These are phyloP conservation scores for Colostygia pectinataria DNA, from an alignment of 2,888 invertebrate species.

Conservation along the genomic window DNA sequence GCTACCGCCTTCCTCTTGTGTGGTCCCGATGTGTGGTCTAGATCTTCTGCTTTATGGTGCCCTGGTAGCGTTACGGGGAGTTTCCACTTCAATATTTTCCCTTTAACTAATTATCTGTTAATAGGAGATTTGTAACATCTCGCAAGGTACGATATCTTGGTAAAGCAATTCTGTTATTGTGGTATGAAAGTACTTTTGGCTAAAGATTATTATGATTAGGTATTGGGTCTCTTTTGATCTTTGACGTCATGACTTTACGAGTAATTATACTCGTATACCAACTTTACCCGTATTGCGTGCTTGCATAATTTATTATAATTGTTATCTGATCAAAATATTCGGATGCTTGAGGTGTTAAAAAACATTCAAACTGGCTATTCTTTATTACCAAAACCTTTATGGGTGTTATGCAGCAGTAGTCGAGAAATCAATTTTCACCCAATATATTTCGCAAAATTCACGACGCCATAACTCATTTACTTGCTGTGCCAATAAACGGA, in stretches of 20 bases:
- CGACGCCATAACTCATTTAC: constrained; percentile 59
- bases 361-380: neutral
- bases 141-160: neutral
- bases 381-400: neutral
- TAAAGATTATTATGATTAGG: no score
- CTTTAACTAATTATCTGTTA: neutral
- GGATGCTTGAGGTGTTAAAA: neutral
- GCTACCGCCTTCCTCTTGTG: constrained; percentile 64
- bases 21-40: constrained; percentile 55
- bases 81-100: no score
- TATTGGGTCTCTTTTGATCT: no score
- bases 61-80: constrained; percentile 20
- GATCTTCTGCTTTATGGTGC: constrained; percentile 20
- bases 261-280: no score
- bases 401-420: constrained; percentile 24
- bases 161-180: no score
- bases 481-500: constrained; percentile 69
- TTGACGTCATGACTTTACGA: no score
- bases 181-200: no score
- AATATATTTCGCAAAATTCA: constrained; percentile 59
- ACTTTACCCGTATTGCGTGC: no score
- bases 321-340: no score
- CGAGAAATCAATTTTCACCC: constrained; percentile 67
- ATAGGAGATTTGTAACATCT: no score
- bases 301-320: no score